Conservation (phyloP, 2,888 invertebrate species). For the Rhorus exstirpatorius region DNA sequence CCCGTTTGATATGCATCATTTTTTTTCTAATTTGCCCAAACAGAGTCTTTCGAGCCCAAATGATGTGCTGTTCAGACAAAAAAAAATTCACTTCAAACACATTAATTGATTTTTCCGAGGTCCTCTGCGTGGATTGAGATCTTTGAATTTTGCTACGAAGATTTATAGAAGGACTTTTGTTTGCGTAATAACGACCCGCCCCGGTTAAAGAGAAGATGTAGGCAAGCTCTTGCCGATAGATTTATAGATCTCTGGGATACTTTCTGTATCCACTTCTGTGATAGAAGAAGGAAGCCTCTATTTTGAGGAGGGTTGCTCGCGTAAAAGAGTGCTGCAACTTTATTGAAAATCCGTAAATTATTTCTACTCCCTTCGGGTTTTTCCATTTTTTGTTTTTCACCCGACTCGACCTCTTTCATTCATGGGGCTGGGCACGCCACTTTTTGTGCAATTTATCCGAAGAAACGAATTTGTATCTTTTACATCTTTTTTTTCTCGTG, state of each 20-base stretch:
- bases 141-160: constrained; percentile 18
- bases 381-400: constrained; percentile 9
- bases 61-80: too few species aligned
- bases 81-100: too few species aligned
- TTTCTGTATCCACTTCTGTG: constrained; percentile 9
- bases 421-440: constrained; percentile 45
- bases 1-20: too few species aligned
- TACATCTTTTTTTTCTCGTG: constrained; percentile 6
- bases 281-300: constrained; percentile 16
- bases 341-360: constrained; percentile 67
- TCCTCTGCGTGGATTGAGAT: constrained; percentile 18
- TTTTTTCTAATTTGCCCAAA: too few species aligned
- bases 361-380: constrained; percentile 31
- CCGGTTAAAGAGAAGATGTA: constrained; percentile 33
- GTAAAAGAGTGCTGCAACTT: constrained; percentile 47
- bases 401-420: constrained; percentile 47
- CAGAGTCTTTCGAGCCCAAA: too few species aligned
- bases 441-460: constrained; percentile 46
- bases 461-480: constrained; percentile 20
- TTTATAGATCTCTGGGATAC: constrained; percentile 66
- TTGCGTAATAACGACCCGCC: constrained; percentile 63
- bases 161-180: constrained; percentile 72
- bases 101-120: neutral
- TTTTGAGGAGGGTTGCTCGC: constrained; percentile 42
- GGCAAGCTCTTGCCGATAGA: constrained; percentile 56